A percentile compares a stretch with the other conserved stretches of the same genome.
Evolutionary conservation across 2,113 vertebrate genomes (phyloP).

Genomic region (Sturnira hondurensis): DNA sequence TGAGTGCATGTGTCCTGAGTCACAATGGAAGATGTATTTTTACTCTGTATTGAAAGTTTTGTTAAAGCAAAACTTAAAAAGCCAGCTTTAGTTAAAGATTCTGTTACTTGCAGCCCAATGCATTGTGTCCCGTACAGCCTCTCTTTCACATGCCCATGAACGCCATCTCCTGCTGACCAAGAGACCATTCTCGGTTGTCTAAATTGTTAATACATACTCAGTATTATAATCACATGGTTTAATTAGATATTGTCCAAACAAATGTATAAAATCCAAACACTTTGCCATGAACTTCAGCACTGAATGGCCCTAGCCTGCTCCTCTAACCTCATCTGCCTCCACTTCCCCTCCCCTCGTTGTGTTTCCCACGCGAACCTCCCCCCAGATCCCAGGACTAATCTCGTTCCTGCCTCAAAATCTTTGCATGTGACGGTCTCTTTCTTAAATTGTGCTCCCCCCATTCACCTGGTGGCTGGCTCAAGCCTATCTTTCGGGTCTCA

Average conservation of each 20-base stretch:
- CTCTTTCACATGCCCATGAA: not conserved
- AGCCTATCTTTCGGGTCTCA: no score
- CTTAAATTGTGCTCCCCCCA: no score
- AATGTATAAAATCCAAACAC: no score
- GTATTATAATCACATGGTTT: not conserved
- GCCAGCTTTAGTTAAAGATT: not conserved
- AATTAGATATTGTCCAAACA: not conserved
- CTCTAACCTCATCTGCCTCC: no score
- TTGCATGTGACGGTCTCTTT: no score
- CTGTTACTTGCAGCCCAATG: not conserved
- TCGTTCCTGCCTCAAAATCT: no score
- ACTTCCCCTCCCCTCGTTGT: no score
- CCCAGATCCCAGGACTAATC: no score
- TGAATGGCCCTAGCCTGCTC: no score
- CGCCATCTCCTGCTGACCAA: not conserved
- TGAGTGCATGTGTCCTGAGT: not conserved
- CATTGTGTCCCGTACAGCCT: not conserved
- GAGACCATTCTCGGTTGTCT: not conserved
- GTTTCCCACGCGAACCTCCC: no score
- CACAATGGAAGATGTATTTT: not conserved
- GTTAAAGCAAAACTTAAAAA: not conserved
- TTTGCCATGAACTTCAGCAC: no score
- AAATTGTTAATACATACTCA: not conserved
- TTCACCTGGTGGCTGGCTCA: no score
- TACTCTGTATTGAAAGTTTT: not conserved